These are phyloP conservation scores for Semaprochilodus insignis DNA, from an alignment of 2,797 vertebrate genomes.

Conservation along the genomic window DNA sequence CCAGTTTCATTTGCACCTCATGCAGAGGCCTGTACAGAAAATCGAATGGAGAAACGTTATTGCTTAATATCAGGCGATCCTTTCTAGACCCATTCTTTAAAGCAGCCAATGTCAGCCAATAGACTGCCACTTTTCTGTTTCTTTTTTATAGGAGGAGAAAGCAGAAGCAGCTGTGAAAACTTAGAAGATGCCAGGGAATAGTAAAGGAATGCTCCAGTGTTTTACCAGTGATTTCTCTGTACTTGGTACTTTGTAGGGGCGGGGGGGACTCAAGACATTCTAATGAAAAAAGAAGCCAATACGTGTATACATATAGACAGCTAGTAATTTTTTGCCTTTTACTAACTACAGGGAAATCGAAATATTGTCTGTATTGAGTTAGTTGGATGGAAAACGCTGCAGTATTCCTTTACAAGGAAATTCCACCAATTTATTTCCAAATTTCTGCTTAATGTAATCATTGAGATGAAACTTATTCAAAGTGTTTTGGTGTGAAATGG, in stretches of 20 bases:
- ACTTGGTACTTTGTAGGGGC: not conserved
- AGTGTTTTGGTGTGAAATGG: too few species aligned
- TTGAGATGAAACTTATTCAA: too few species aligned
- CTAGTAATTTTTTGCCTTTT: not conserved
- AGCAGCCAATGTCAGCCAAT: slow-evolving; percentile 18
- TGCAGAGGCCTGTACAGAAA: not conserved
- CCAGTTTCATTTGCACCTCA: slow-evolving; percentile 8
- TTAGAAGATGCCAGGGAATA: not conserved
- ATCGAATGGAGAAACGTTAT: slow-evolving; percentile 5
- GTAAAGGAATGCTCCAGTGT: not conserved
- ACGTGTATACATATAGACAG: too few species aligned
- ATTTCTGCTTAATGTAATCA: too few species aligned
- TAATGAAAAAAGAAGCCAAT: too few species aligned
- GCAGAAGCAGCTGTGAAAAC: not conserved
- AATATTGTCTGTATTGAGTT: too few species aligned
- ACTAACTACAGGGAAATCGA: not conserved
- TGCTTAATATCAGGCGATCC: not conserved
- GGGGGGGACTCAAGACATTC: not conserved
- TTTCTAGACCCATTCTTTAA: slow-evolving; percentile 16
- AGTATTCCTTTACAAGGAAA: too few species aligned
- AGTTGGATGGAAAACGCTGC: too few species aligned
- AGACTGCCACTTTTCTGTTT: not conserved
- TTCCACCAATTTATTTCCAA: too few species aligned
- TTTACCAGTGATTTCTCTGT: not conserved
- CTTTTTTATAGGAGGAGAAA: not conserved